Percentiles rank a stretch among this genome's conserved stretches.
phyloP scores from a whole-genome alignment of 2,797 vertebrate genomes.

The Enteromius radiatus region DNA sequence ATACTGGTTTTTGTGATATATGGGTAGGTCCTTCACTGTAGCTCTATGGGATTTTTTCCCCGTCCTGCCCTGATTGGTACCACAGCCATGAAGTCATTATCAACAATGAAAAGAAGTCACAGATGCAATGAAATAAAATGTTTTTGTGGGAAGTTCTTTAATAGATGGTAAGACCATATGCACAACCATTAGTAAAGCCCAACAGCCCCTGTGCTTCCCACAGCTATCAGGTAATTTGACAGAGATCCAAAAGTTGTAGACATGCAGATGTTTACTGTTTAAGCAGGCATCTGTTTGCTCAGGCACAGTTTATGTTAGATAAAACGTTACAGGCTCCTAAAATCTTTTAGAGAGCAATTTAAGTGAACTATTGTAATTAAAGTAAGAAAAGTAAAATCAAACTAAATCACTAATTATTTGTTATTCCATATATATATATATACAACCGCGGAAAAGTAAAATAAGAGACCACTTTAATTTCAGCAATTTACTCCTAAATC shows the following conservation, averaged over 20 bases:
- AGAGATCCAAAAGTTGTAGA: constrained; percentile 80
- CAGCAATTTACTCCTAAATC: no score
- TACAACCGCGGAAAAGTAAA: no score
- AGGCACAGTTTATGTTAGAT: constrained; percentile 76
- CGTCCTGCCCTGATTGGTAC: neutral
- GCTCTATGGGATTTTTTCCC: neutral
- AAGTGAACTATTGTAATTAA: constrained; percentile 79
- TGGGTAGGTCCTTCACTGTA: neutral
- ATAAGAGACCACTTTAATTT: no score
- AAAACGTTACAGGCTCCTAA: constrained; percentile 79
- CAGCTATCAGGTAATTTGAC: constrained; percentile 81
- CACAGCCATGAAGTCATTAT: neutral
- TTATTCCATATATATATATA: no score
- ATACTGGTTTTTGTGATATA: neutral
- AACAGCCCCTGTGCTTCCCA: constrained; percentile 71
- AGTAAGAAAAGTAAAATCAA: constrained; percentile 73
- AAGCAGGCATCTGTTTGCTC: constrained; percentile 83
- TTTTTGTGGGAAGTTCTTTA: constrained; percentile 3
- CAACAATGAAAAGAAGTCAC: constrained; percentile 10
- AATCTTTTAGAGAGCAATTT: constrained; percentile 79
- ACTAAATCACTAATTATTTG: constrained; percentile 66
- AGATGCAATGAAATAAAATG: constrained; percentile 17
- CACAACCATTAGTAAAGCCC: constrained; percentile 72
- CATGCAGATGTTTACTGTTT: constrained; percentile 83
- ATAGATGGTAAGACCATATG: constrained; percentile 70